Evolutionary conservation across 2,797 vertebrate species (phyloP).

Genomic region (Helarctos malayanus): DNA sequence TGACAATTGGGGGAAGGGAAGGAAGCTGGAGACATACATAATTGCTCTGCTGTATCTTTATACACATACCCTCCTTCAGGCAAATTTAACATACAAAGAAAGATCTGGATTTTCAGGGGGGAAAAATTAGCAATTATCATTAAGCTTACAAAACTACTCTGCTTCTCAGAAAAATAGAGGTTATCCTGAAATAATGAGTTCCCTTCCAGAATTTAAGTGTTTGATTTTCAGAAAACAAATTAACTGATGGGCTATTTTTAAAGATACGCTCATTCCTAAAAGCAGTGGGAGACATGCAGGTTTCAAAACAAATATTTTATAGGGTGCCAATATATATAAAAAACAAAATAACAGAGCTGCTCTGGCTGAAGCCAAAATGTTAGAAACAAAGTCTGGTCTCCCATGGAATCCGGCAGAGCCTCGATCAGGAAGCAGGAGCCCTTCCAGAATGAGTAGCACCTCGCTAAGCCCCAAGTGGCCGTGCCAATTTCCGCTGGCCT

Average conservation of each 20-base stretch:
- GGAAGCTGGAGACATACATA: accelerated
- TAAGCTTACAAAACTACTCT: slow-evolving; percentile 22
- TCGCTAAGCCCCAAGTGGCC: not conserved
- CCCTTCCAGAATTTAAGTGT: slow-evolving; percentile 12
- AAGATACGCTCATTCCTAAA: not conserved
- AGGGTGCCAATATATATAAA: not conserved
- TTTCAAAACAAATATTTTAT: slow-evolving; percentile 39
- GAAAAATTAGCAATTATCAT: not conserved
- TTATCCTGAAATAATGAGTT: slow-evolving; percentile 23
- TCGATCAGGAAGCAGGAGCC: not conserved
- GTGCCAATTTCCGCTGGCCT: not conserved
- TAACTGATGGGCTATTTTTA: slow-evolving; percentile 24
- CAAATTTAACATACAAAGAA: not conserved
- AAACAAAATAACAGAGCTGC: not conserved
- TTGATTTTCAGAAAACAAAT: slow-evolving; percentile 55
- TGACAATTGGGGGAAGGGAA: accelerated
- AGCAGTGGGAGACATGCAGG: not conserved
- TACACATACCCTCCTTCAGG: not conserved
- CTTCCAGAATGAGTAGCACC: not conserved
- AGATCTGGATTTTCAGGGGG: not conserved
- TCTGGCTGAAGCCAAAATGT: not conserved
- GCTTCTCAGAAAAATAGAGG: slow-evolving; percentile 47
- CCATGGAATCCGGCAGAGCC: not conserved
- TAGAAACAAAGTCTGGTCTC: not conserved
- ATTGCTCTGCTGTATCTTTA: not conserved